phyloP scores from a whole-genome alignment of 2,113 vertebrate genomes.

The Synodontis membranacea region DNA sequence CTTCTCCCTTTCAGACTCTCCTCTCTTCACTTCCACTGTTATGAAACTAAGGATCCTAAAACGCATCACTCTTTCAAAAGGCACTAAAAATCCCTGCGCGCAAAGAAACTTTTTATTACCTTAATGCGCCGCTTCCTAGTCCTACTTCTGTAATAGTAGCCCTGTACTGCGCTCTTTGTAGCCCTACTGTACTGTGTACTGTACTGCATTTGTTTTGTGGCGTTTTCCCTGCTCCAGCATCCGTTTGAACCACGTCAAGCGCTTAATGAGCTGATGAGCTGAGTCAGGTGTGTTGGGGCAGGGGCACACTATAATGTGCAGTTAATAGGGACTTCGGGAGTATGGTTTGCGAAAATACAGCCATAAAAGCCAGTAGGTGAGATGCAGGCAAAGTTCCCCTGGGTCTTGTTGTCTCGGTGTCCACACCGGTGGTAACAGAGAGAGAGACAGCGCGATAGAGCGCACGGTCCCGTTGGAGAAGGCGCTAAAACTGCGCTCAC shows the following conservation, averaged over 20 bases:
- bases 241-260: not conserved
- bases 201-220: not conserved
- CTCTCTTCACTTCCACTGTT: slow-evolving; percentile 71
- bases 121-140: not conserved
- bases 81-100: slow-evolving; percentile 42
- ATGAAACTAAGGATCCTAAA: slow-evolving; percentile 68
- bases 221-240: not conserved
- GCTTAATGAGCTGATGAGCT: slow-evolving; percentile 25
- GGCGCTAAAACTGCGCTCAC: not conserved
- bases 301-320: not conserved
- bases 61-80: slow-evolving; percentile 65
- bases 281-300: slow-evolving; percentile 18
- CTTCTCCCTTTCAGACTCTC: slow-evolving; percentile 66
- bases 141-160: slow-evolving; percentile 29
- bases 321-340: slow-evolving; percentile 15
- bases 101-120: slow-evolving; percentile 12
- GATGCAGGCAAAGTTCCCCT: slow-evolving; percentile 9
- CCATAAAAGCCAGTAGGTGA: not conserved
- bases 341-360: not conserved
- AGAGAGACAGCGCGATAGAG: slow-evolving; percentile 8
- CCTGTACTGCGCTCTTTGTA: slow-evolving; percentile 5
- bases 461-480: slow-evolving; percentile 29
- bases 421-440: slow-evolving; percentile 29
- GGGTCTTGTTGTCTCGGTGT: slow-evolving; percentile 31
- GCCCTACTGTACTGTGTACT: too few relatives aligned